Evolutionary conservation across 2,113 vertebrate species (phyloP).

Genomic region (Sigmodon hispidus): DNA sequence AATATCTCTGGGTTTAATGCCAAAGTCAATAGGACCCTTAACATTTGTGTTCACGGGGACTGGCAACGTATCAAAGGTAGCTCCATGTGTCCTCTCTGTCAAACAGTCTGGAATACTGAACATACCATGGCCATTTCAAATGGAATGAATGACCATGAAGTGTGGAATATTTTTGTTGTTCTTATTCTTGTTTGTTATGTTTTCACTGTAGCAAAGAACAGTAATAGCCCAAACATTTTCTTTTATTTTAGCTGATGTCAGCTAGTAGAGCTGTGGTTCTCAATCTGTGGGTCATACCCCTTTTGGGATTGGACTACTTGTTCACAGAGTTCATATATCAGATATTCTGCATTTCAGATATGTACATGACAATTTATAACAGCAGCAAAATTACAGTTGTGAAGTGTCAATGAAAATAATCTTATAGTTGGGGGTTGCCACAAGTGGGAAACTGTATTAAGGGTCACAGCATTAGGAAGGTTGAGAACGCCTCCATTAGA

Average conservation of each 20-base stretch:
- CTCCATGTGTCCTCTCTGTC: background rate
- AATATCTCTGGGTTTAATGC: slow-evolving; percentile 97
- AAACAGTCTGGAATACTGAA: slow-evolving; percentile 9
- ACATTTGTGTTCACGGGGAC: slow-evolving; percentile 99
- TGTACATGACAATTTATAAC: background rate
- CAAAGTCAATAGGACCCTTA: slow-evolving; percentile 95
- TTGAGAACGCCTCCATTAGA: background rate
- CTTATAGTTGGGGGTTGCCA: too few relatives aligned
- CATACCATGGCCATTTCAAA: background rate
- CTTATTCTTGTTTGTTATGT: background rate
- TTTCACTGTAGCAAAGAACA: slow-evolving; percentile 25
- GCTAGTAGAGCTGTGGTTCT: background rate
- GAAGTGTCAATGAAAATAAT: background rate
- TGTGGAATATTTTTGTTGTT: background rate
- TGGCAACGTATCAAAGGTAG: slow-evolving; percentile 98
- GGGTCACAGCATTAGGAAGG: background rate
- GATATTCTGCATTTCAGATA: background rate
- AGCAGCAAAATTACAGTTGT: background rate
- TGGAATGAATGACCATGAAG: background rate
- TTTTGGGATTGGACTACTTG: too few relatives aligned
- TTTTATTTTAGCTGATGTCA: slow-evolving; percentile 31
- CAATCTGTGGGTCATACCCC: background rate
- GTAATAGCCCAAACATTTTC: background rate
- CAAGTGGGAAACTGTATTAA: too few relatives aligned
- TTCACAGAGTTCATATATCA: background rate